Conservation (phyloP, 2,888 invertebrate species). For the Nemotelus nigrinus region DNA sequence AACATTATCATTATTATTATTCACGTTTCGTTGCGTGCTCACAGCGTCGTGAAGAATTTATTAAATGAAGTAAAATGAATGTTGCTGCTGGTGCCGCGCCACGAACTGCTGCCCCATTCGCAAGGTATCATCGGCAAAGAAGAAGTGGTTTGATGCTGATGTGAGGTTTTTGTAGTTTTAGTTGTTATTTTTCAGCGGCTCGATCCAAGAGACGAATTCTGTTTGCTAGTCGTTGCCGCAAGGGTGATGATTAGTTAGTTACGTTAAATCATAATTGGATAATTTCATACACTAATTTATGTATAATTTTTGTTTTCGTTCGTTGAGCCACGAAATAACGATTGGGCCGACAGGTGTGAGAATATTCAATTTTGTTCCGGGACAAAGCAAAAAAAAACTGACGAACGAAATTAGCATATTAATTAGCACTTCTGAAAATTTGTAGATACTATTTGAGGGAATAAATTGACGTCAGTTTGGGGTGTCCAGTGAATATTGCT, state of each 20-base stretch:
- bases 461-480: too few relatives aligned
- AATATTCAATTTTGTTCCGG: not conserved
- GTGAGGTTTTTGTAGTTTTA: not conserved
- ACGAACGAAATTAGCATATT: too few relatives aligned
- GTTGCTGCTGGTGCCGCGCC: not conserved
- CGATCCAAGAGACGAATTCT: too few relatives aligned
- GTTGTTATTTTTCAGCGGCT: not conserved
- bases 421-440: too few relatives aligned
- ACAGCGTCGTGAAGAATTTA: slow-evolving; percentile 42
- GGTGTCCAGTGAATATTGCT: too few relatives aligned
- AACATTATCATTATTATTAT: slow-evolving; percentile 23
- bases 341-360: slow-evolving; percentile 1
- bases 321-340: not conserved
- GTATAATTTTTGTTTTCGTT: slow-evolving; percentile 8
- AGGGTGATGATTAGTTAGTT: slow-evolving; percentile 34
- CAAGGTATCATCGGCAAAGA: too few relatives aligned
- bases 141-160: not conserved
- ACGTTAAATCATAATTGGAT: slow-evolving; percentile 38
- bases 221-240: too few relatives aligned
- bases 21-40: slow-evolving; percentile 42
- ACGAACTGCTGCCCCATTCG: too few relatives aligned
- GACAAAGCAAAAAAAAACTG: too few relatives aligned
- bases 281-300: slow-evolving; percentile 37
- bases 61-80: slow-evolving; percentile 38
- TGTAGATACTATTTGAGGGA: too few relatives aligned